Conservation (phyloP, 2,797 vertebrate species). For the Danio aesculapii region DNA sequence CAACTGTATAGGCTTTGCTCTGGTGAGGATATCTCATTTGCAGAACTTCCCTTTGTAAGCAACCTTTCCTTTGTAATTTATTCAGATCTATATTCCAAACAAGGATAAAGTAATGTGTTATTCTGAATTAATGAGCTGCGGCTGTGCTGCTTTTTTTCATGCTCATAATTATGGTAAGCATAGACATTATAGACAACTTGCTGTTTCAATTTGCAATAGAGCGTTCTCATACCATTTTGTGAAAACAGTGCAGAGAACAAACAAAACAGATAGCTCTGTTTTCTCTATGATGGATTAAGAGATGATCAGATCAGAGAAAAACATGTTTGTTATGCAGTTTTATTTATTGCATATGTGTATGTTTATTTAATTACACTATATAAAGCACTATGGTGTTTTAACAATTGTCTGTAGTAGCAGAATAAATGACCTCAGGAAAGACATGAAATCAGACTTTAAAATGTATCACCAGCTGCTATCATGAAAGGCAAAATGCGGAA, state of each 20-base stretch:
- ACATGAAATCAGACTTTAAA: neutral
- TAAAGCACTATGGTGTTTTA: neutral
- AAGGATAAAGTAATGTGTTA: neutral
- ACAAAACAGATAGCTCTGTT: neutral
- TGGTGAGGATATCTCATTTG: constrained; percentile 18
- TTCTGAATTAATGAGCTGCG: constrained; percentile 20
- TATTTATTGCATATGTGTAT: too few relatives aligned
- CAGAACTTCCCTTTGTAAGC: constrained; percentile 13
- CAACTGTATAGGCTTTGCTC: constrained; percentile 29
- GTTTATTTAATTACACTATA: neutral
- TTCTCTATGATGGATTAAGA: neutral
- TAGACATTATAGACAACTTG: constrained; percentile 6
- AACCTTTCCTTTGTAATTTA: constrained; percentile 38
- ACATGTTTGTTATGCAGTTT: neutral
- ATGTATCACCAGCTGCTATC: neutral
- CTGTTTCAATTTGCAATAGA: constrained; percentile 14
- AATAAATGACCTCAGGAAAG: constrained; percentile 3
- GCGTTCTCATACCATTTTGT: neutral
- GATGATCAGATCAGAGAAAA: neutral
- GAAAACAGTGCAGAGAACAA: neutral
- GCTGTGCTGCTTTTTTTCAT: neutral
- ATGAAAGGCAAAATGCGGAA: neutral
- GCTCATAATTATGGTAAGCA: neutral
- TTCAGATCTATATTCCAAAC: constrained; percentile 25
- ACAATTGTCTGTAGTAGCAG: neutral